Conservation (phyloP, 2,797 vertebrate species). For the Valencia hispanica region DNA sequence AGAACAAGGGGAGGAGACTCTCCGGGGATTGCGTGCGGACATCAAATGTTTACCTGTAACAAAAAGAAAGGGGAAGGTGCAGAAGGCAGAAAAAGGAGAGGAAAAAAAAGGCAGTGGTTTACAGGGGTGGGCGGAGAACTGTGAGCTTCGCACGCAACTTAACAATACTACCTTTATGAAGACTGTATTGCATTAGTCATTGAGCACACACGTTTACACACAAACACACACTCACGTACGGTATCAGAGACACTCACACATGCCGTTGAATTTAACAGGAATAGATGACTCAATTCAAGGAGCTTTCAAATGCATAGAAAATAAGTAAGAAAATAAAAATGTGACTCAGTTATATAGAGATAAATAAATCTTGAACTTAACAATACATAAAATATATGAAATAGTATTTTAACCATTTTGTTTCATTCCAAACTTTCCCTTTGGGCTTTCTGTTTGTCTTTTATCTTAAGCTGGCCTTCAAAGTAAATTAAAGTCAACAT, state of each 20-base stretch:
- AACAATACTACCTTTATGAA: conserved; percentile 92
- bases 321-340: conserved; percentile 21
- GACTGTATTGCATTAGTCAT: conserved; percentile 77
- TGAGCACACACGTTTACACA: conserved; percentile 60
- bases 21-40: conserved; percentile 82
- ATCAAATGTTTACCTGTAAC: conserved; percentile 88
- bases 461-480: conserved; percentile 53
- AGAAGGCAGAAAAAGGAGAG: conserved; percentile 74
- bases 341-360: conserved; percentile 17
- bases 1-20: conserved; percentile 75
- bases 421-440: conserved; percentile 24
- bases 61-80: conserved; percentile 85
- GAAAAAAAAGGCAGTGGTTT: conserved; percentile 85
- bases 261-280: conserved; percentile 63
- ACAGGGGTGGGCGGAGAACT: conserved; percentile 84
- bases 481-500: conserved; percentile 3
- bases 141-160: conserved; percentile 89
- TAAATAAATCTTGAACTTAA: conserved; percentile 11
- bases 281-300: conserved; percentile 69
- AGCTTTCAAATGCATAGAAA: conserved; percentile 36
- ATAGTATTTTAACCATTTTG: conserved; percentile 19
- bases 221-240: conserved; percentile 42
- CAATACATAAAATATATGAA: conserved; percentile 51
- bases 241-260: conserved; percentile 38
- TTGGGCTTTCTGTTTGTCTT: conserved; percentile 44